Conservation (phyloP, 2,888 invertebrate species). For the Cyclophora albipunctata region DNA sequence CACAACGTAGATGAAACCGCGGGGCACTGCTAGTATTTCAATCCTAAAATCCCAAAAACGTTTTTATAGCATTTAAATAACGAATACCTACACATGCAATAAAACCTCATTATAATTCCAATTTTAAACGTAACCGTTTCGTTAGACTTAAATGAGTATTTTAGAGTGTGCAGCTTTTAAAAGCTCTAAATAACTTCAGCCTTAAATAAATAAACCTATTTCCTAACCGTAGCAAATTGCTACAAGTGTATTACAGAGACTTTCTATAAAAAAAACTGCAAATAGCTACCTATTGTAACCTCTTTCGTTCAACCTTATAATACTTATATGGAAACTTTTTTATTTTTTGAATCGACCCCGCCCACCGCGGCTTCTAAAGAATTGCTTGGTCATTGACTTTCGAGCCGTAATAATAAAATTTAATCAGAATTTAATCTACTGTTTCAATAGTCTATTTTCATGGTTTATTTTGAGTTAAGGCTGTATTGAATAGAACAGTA, state of each 20-base stretch:
- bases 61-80: no score
- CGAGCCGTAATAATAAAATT: constrained; percentile 46
- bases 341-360: constrained; percentile 43
- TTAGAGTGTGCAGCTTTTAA: no score
- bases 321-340: constrained; percentile 34
- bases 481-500: no score
- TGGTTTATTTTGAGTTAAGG: constrained; percentile 22
- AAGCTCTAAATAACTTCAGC: not conserved
- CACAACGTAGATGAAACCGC: no score
- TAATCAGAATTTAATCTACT: constrained; percentile 68
- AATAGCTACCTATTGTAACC: constrained; percentile 33
- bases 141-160: no score
- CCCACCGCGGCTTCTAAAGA: constrained; percentile 32
- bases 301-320: constrained; percentile 23
- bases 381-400: constrained; percentile 53
- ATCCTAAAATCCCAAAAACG: no score
- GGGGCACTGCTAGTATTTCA: no score
- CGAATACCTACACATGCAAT: no score
- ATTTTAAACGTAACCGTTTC: no score
- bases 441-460: constrained; percentile 53
- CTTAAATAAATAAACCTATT: constrained; percentile 2
- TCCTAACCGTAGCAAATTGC: constrained; percentile 5
- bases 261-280: constrained; percentile 16
- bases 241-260: constrained; percentile 12
- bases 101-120: no score